Conservation (phyloP, 2,888 invertebrate species). For the Dasypolia templi region DNA sequence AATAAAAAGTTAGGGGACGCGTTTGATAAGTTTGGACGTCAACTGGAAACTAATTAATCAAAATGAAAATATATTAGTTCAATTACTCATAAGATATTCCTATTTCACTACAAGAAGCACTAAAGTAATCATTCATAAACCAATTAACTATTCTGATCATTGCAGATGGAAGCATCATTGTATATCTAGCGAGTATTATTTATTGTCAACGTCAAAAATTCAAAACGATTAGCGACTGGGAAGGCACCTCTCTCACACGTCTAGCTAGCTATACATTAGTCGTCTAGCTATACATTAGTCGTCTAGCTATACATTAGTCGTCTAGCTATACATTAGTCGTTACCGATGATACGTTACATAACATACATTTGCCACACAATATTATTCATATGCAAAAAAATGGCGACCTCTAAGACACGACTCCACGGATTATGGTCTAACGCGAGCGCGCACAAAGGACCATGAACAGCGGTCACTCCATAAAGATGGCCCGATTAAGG, state of each 20-base stretch:
- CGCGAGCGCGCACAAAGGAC: conserved; percentile 80
- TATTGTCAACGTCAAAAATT: conserved; percentile 26
- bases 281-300: conserved; percentile 34
- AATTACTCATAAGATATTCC: not conserved
- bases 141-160: conserved; percentile 33
- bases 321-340: conserved; percentile 36
- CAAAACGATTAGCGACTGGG: conserved; percentile 36
- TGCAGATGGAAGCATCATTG: conserved; percentile 14
- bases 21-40: conserved; percentile 42
- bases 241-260: conserved; percentile 56
- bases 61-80: not conserved
- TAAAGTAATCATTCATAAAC: conserved; percentile 14
- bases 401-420: conserved; percentile 74
- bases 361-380: conserved; percentile 68
- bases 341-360: conserved; percentile 62
- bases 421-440: conserved; percentile 88
- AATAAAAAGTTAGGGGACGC: conserved; percentile 50
- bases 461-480: conserved; percentile 86
- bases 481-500: conserved; percentile 88
- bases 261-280: conserved; percentile 33
- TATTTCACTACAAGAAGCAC: not conserved
- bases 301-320: conserved; percentile 36
- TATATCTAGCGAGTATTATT: conserved; percentile 14
- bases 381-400: conserved; percentile 85
- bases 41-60: conserved; percentile 14